Evolutionary conservation across 2,888 invertebrate genomes (phyloP).

Genomic region (Hydriomena furcata): DNA sequence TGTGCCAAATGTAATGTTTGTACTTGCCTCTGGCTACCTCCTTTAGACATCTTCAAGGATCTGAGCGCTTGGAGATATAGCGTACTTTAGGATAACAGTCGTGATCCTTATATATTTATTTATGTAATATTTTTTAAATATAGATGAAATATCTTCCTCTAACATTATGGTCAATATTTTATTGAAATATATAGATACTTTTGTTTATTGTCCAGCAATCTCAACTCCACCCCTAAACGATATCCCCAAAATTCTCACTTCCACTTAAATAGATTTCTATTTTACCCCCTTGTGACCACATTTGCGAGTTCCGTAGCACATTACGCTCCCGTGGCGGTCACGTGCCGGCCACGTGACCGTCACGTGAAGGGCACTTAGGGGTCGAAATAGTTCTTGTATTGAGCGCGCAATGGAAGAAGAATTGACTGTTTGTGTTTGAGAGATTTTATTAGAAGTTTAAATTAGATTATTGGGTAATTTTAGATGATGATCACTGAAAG

Average conservation of each 20-base stretch:
- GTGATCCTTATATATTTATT: too few species aligned
- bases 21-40: too few species aligned
- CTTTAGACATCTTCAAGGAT: too few species aligned
- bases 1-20: too few species aligned
- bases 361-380: slow-evolving; percentile 41
- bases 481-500: neutral
- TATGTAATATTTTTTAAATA: too few species aligned
- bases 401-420: slow-evolving; percentile 42
- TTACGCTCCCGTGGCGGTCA: slow-evolving; percentile 47
- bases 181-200: too few species aligned
- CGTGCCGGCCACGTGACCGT: slow-evolving; percentile 29
- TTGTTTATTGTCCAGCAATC: neutral
- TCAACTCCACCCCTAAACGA: slow-evolving; percentile 16
- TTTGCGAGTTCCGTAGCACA: slow-evolving; percentile 59
- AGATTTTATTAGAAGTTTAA: slow-evolving; percentile 30
- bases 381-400: slow-evolving; percentile 56
- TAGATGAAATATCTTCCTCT: too few species aligned
- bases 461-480: slow-evolving; percentile 24
- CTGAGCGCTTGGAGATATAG: too few species aligned
- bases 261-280: slow-evolving; percentile 58
- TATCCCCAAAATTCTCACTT: slow-evolving; percentile 51
- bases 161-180: too few species aligned
- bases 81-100: too few species aligned
- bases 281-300: slow-evolving; percentile 52
- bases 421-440: slow-evolving; percentile 33